Evolutionary conservation across 2,797 vertebrate species (phyloP), one percentile per base, ranked within the genome.

Genomic region (Rousettus madagascariensis): DNA sequence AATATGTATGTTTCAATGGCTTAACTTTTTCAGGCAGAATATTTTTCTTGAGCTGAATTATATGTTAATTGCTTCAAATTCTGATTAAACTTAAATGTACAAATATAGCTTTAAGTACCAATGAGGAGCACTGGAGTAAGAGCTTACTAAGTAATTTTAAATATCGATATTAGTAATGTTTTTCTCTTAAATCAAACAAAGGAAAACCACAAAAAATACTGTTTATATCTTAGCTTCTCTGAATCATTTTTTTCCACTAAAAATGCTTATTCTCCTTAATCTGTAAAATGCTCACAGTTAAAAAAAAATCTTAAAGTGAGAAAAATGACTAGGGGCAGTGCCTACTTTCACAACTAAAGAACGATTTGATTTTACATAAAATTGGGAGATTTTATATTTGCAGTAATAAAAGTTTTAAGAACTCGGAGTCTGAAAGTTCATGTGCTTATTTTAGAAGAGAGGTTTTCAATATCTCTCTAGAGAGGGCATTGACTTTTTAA

Each of bases 121-220:
- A 26, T 24, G 53, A 49, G 33, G 38, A 91, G 5, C 36, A 77
- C 26, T 61, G 4, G 15, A 75, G 13, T 75, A 93, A 92, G 15
- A 80, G 41, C 43, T 80, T 63, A 80, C n/a, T 88, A 87, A 96
- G 63, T 85, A 38, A 24, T 92, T 74, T 87, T 96, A 65, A 90
- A 36, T 65, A 74, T 71, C 24, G 88, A 6, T 63, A 57, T 83
- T 79, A 46, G 2, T 66, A 68, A 55, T 89, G 24, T 49, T 90
- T 49, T 88, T 94, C 57, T 82, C 33, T 95, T 83, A 86, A 90
- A 55, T 90, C 19, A 95, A 43, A 30, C 15, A 90, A 68, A 93
- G 30, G 28, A 84, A 96, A 95, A 43, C 19, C 88, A 69, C 30
- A 49, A 46, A 94, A 78, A 77, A 20, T 71, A 38, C 16, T 61